Percentiles rank a stretch among this genome's conserved stretches.
Evolutionary conservation across 2,888 invertebrate species (phyloP).

Genomic region (Aporophyla nigra): DNA sequence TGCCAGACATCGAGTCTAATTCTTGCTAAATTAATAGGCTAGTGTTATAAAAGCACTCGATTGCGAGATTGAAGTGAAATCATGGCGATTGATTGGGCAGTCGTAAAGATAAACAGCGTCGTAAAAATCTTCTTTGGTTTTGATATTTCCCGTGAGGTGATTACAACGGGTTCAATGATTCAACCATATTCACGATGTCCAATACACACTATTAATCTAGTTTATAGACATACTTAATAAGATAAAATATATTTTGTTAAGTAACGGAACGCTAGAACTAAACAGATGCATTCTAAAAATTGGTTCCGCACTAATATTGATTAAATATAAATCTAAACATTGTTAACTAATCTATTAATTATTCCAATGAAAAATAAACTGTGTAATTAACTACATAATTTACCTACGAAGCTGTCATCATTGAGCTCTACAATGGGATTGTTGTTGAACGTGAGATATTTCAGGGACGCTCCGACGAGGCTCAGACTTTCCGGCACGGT

Average conservation of each 20-base stretch:
- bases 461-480: slow-evolving; percentile 89
- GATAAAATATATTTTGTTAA: slow-evolving; percentile 15
- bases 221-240: slow-evolving; percentile 34
- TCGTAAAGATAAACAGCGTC: slow-evolving; percentile 39
- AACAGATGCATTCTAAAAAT: slow-evolving; percentile 3
- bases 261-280: slow-evolving; percentile 13
- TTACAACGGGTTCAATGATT: slow-evolving; percentile 48
- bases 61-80: slow-evolving; percentile 39
- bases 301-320: slow-evolving; percentile 12
- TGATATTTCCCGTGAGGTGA: slow-evolving; percentile 42
- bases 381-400: slow-evolving; percentile 46
- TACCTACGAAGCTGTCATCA: slow-evolving; percentile 92
- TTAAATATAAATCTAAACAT: not conserved
- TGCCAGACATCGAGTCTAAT: slow-evolving; percentile 55
- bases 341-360: not conserved
- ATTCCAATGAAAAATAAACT: not conserved
- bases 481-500: slow-evolving; percentile 91
- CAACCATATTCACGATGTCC: slow-evolving; percentile 18
- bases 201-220: slow-evolving; percentile 4
- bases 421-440: slow-evolving; percentile 91
- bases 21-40: slow-evolving; percentile 47
- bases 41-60: slow-evolving; percentile 45
- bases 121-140: slow-evolving; percentile 32
- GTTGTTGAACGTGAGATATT: slow-evolving; percentile 91
- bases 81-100: slow-evolving; percentile 43